Base-by-base conservation (phyloP, 2,888 invertebrate genomes). In the Nezara viridula region DNA sequence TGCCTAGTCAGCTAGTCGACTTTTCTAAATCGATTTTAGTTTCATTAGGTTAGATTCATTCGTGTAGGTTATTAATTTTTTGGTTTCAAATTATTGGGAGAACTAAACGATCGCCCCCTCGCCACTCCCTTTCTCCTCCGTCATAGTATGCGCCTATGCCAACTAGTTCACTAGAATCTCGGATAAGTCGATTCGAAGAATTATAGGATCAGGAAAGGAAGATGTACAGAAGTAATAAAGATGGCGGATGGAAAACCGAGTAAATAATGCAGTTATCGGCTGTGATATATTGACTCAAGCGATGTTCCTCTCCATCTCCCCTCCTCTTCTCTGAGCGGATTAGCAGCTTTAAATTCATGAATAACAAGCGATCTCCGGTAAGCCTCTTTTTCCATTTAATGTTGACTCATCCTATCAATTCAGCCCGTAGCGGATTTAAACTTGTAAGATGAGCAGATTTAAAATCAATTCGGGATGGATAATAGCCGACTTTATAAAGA, bases 271-370 rank as follows among this genome's bases (percentile, higher is more conserved):
- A 81, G 81, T 44, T 81, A 81, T 81, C 44, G n/a, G 14, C 44
- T n/a, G n/a, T 81, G 81, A 81, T 81, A 81, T 81, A 81, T 81
- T 81, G 81, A 81, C 81, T 44, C 44, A 44, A 47, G 44, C 12
- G 44, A 47, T 40, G 24, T 12, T 40, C 40, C 81, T 44, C 44
- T n/a, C n/a, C n/a, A n/a, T n/a, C n/a, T n/a, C n/a, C n/a, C n/a
- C n/a, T n/a, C n/a, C n/a, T n/a, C n/a, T 40, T 44, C 44, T 44
- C 16, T 12, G 6, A 81, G 81, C 24, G 81, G 81, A 81, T 81
- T 81, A 81, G 44, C 44, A 81, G 81, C 81, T 81, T 81, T 81
- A 81, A 81, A 81, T 81, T 81, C 81, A 81, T 81, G 81, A 81
- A 81, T 81, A 44, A 81, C 81, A 40, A 81, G 81, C 44, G 44